phyloP scores from a whole-genome alignment of 2,113 vertebrate genomes.

The Percina caprodes region DNA sequence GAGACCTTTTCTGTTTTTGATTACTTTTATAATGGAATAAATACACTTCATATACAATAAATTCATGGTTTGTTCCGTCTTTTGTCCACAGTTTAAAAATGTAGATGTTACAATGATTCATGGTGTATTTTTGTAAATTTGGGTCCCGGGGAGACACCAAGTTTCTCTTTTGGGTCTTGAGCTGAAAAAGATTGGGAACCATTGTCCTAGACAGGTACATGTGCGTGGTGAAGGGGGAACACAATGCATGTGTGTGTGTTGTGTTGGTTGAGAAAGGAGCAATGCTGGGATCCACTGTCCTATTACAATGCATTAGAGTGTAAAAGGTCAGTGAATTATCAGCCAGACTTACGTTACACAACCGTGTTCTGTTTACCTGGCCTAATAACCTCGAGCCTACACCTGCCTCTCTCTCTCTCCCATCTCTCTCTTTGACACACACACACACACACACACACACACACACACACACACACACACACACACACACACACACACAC shows the following conservation, averaged over 20 bases:
- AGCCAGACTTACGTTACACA: slow-evolving; percentile 77
- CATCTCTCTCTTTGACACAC: neutral
- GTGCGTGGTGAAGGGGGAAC: neutral
- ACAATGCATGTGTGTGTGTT: slow-evolving; percentile 31
- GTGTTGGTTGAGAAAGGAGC: slow-evolving; percentile 39
- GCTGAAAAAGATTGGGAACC: no score
- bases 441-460: neutral
- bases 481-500: neutral
- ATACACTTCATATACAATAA: no score
- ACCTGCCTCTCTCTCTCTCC: slow-evolving; percentile 46
- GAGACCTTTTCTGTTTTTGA: no score
- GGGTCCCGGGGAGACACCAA: no score
- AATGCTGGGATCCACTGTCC: slow-evolving; percentile 49
- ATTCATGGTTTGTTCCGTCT: no score
- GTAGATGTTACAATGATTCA: no score
- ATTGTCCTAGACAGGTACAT: slow-evolving; percentile 44
- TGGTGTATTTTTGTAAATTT: no score
- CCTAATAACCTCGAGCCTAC: slow-evolving; percentile 65
- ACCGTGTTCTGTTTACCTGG: slow-evolving; percentile 69
- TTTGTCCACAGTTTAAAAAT: no score
- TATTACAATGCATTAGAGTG: slow-evolving; percentile 77
- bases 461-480: neutral
- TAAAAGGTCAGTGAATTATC: slow-evolving; percentile 79
- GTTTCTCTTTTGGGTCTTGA: no score
- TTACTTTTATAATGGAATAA: no score